phyloP scores from a whole-genome alignment of 2,888 invertebrate genomes.

The Ametastegia equiseti region DNA sequence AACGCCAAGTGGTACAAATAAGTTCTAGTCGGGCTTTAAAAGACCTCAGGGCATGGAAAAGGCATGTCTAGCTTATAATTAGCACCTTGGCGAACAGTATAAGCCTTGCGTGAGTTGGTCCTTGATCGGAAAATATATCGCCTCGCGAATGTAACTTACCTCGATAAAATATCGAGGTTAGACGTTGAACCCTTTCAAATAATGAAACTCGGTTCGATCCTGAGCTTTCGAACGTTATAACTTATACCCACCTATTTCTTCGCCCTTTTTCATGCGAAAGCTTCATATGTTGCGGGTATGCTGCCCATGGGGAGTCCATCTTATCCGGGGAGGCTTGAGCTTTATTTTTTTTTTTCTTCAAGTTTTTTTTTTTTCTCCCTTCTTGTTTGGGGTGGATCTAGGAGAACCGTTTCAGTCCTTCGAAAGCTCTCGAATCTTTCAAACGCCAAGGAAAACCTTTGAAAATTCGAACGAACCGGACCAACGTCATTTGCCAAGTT shows the following conservation, averaged over 20 bases:
- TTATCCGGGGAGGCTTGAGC: background rate
- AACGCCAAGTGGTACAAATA: constrained; percentile 8
- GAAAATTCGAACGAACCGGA: constrained; percentile 20
- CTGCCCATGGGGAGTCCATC: constrained; percentile 9
- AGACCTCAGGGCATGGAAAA: background rate
- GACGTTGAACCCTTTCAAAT: constrained; percentile 39
- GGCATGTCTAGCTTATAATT: constrained; percentile 10
- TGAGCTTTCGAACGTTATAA: background rate
- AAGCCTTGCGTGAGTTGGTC: background rate
- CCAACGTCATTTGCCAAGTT: constrained; percentile 41
- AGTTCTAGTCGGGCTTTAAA: background rate
- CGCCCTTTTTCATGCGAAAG: background rate
- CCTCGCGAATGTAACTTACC: constrained; percentile 8
- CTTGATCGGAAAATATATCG: constrained; percentile 23
- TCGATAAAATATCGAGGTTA: constrained; percentile 28
- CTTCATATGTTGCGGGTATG: background rate
- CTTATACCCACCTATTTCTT: background rate
- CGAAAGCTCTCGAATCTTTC: constrained; percentile 37
- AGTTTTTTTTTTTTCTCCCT: background rate
- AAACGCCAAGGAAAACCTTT: background rate
- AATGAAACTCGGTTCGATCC: constrained; percentile 18
- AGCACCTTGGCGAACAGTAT: background rate
- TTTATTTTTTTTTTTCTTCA: background rate
- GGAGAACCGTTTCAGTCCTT: constrained; percentile 5
- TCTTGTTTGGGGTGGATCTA: background rate